These are phyloP conservation scores for Megaustenia siamemsis DNA, from an alignment of 2,888 invertebrate species.

Conservation along the genomic window DNA sequence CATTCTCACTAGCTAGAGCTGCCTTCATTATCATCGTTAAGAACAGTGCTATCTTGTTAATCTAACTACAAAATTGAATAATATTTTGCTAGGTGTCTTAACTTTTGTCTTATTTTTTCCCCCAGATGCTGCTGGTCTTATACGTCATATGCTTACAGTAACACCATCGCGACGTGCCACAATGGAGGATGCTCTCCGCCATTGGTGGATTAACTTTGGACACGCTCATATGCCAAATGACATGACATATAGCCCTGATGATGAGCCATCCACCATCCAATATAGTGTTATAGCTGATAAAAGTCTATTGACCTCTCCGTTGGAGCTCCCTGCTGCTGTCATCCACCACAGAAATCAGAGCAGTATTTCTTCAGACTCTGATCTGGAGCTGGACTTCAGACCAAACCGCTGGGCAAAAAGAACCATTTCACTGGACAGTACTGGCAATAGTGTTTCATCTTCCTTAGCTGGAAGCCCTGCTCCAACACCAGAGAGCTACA, in stretches of 20 bases:
- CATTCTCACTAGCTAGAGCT: too few relatives aligned
- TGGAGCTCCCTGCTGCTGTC: slow-evolving; percentile 17
- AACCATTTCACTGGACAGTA: slow-evolving; percentile 37
- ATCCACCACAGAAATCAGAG: slow-evolving; percentile 57
- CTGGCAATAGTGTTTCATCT: slow-evolving; percentile 48
- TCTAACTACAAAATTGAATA: too few relatives aligned
- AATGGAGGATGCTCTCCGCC: slow-evolving; percentile 95
- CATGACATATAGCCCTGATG: slow-evolving; percentile 65
- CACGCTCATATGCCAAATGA: slow-evolving; percentile 69
- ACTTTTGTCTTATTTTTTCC: slow-evolving; percentile 29
- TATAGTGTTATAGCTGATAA: slow-evolving; percentile 36
- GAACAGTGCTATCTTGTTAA: too few relatives aligned
- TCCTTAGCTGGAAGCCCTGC: slow-evolving; percentile 57
- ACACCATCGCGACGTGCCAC: slow-evolving; percentile 93
- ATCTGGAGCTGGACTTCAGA: slow-evolving; percentile 62
- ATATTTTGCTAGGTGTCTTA: too few relatives aligned
- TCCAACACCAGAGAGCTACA: slow-evolving; percentile 53
- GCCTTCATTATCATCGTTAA: too few relatives aligned
- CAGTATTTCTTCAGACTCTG: slow-evolving; percentile 66
- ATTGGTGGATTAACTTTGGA: slow-evolving; percentile 94
- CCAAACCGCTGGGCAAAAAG: slow-evolving; percentile 30
- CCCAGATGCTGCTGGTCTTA: slow-evolving; percentile 94
- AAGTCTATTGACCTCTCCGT: not conserved
- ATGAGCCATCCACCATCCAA: slow-evolving; percentile 28
- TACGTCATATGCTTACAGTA: slow-evolving; percentile 95